Base-by-base conservation (phyloP, 2,888 invertebrate species). In the Mechanitis messenoides region DNA sequence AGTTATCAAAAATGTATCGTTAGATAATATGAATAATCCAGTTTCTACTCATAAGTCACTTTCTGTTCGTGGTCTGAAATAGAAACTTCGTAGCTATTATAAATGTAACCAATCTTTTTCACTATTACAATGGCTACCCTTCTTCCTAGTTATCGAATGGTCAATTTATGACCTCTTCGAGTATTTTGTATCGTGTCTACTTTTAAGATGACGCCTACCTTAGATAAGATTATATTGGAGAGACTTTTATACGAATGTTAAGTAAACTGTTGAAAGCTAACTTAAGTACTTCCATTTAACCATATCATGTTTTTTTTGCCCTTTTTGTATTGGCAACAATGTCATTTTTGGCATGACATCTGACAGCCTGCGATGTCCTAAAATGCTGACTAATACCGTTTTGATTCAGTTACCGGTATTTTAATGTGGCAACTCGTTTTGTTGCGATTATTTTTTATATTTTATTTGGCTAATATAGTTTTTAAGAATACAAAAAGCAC, bases 211-310 rank as follows among this genome's bases (percentile, higher is more conserved):
- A 81, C 83, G 84, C 84, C 85, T 87, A 87, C 81, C 85, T 87
- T 87, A 87, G 87, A 87, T 89, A 90, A 89, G 85, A 84, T 81
- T 87, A 85, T 88, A 89, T 84, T 85, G 83, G 83, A 90, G 86
- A 88, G 87, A 87, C 89, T 90, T 90, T 89, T 89, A 90, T 90
- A 90, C 89, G 86, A 88, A 84, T 84, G 89, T 90, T 89, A 86
- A 87, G 87, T 84, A 81, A 84, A 84, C 85, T 89, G 89, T 89
- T 89, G 84, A 50, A 85, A 75, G 82, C 84, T 89, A 87, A 87
- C 83, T 84, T 87, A 87, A 87, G 87, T 77, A 88, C 85, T 87
- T 88, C 87, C 84, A 81, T 82, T 73, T 81, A 83, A 87, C 83
- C 84, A 84, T 85, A 84, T 85, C 85, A 83, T 78, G 79, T 79